phyloP scores from a whole-genome alignment of 2,113 vertebrate genomes.

The human region GRCh38 chr5:27567501-27568000 shows the following conservation, averaged over 20 bases:
- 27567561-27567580: not conserved
- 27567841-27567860: not conserved
- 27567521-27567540: not conserved
- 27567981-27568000: not conserved
- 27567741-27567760: not conserved
- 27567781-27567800: not conserved
- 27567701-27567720: not conserved
- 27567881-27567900: fast-evolving
- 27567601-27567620: not conserved
- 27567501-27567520: not conserved
- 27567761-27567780: not conserved
- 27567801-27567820: too few relatives aligned
- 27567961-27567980: not conserved
- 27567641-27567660: not conserved
- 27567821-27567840: not conserved
- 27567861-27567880: not conserved
- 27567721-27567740: not conserved
- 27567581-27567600: not conserved
- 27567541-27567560: not conserved
- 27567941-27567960: not conserved
- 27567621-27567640: not conserved
- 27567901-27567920: not conserved
- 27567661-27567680: fast-evolving
- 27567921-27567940: not conserved
- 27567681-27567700: too few relatives aligned